Evolutionary conservation across 2,113 vertebrate genomes (phyloP), one percentile per base, ranked within the genome.

Genomic region (Chaenogobius annularis): DNA sequence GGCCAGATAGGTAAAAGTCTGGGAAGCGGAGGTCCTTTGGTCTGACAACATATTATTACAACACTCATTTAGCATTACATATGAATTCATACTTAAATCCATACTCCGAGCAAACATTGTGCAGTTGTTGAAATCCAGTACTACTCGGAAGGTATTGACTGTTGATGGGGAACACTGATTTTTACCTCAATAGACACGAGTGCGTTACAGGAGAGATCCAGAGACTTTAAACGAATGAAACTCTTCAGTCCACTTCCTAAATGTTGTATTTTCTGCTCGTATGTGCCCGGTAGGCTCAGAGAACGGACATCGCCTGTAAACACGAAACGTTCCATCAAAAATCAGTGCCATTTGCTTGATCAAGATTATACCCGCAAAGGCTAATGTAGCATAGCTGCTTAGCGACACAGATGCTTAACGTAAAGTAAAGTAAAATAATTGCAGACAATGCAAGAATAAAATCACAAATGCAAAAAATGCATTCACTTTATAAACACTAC

Each of bases 171-270:
- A 43, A 43, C 40, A 43, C 26, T 31, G 37, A 6, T n/a, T 63
- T 70, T 82, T 82, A 95, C 92, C 91, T 96, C 83, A 26, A 95
- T 88, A 55, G 90, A 93, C 56, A 90, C 75, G 20, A 95, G 82
- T 1, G 88, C 88, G 83, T 96, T 95, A 20, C 89, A 89, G 23
- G 94, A 96, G 3, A 95, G 91, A 73, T 95, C 91, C 76, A 94
- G 82, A 74, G 83, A 92, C 70, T 93, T 95, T 17, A 96, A 82
- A n/a, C 87, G 83, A 12, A 90, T 85, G 55, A 94, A 92, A 63
- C 90, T 93, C 79, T 88, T 90, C 55, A 95, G 69, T 59, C 91
- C 90, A 58, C 83, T 90, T 85, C 90, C 95, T 59, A 96, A 83
- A 83, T 89, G 80, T 70, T 82, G 79, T 0, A 95, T 95, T 85